Conservation (phyloP, 1,140 invertebrate species). For the Hycleus cichorii region DNA sequence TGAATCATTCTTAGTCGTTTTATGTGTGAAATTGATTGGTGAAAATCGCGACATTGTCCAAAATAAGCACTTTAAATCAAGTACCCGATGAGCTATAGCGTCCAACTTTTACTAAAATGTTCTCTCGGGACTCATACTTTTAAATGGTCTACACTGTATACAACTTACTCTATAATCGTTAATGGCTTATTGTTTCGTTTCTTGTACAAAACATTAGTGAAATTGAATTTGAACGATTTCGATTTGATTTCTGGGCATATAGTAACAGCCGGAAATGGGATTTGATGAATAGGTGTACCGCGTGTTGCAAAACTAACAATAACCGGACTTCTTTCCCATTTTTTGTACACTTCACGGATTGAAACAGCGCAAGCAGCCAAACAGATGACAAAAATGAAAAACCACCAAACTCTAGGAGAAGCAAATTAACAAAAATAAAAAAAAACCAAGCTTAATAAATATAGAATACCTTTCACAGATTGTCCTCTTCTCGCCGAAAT, state of each 20-base stretch:
- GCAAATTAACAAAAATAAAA: not conserved
- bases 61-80: no score
- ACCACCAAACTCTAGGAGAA: conserved; percentile 20
- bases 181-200: conserved; percentile 3
- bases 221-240: conserved; percentile 16
- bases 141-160: not conserved
- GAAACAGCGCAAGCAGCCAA: conserved; percentile 6
- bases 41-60: no score
- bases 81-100: no score
- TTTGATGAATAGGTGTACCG: conserved; percentile 45
- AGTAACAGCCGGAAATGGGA: conserved; percentile 47
- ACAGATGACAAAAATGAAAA: conserved; percentile 10
- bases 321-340: conserved; percentile 46
- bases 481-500: conserved; percentile 39
- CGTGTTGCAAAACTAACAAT: conserved; percentile 47
- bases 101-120: no score
- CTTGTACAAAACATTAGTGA: conserved; percentile 11
- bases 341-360: conserved; percentile 40
- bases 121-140: not conserved
- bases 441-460: not conserved
- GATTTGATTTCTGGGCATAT: conserved; percentile 44
- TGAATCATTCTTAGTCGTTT: no score
- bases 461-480: conserved; percentile 26
- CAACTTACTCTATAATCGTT: conserved; percentile 11
- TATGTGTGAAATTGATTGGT: no score